Percentiles rank a stretch among this genome's conserved stretches.
Evolutionary conservation across 2,797 vertebrate genomes (phyloP).

Genomic region (Pseudochromis fuscus): DNA sequence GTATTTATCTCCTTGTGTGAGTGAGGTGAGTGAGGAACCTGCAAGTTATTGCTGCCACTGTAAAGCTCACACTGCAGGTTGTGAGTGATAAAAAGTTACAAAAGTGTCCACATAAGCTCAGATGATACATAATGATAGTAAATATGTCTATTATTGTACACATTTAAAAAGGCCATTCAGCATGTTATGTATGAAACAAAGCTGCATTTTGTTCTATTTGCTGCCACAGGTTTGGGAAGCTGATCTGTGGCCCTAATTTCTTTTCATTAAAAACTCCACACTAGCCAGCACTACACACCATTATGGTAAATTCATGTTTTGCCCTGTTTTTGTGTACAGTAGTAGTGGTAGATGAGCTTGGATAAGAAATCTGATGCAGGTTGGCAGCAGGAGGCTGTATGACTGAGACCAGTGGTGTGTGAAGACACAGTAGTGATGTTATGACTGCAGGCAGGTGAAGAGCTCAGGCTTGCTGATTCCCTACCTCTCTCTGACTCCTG

Average conservation of each 20-base stretch:
- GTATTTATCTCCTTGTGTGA: too few species aligned
- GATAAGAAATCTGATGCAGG: slow-evolving; percentile 56
- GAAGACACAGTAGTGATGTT: slow-evolving; percentile 57
- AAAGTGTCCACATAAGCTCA: too few species aligned
- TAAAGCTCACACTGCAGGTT: too few species aligned
- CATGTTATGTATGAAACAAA: not conserved
- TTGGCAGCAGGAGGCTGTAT: slow-evolving; percentile 27
- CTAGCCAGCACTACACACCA: not conserved
- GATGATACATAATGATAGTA: too few species aligned
- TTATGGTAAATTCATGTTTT: slow-evolving; percentile 37
- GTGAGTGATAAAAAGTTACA: too few species aligned
- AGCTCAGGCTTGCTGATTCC: not conserved
- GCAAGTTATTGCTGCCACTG: too few species aligned
- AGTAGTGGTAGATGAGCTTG: slow-evolving; percentile 19
- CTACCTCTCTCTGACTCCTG: slow-evolving; percentile 12
- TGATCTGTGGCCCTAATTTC: slow-evolving; percentile 6
- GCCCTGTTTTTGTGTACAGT: slow-evolving; percentile 29
- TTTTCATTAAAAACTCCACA: not conserved
- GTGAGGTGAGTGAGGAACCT: too few species aligned
- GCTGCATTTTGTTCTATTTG: slow-evolving; percentile 1
- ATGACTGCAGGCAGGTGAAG: slow-evolving; percentile 59
- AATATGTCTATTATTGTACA: too few species aligned
- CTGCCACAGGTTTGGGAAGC: slow-evolving; percentile 11
- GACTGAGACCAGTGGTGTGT: slow-evolving; percentile 43
- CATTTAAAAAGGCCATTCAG: not conserved